Evolutionary conservation across 2,888 invertebrate species (phyloP), one percentile per base, ranked within the genome.

Genomic region (Ochlodes sylvanus): DNA sequence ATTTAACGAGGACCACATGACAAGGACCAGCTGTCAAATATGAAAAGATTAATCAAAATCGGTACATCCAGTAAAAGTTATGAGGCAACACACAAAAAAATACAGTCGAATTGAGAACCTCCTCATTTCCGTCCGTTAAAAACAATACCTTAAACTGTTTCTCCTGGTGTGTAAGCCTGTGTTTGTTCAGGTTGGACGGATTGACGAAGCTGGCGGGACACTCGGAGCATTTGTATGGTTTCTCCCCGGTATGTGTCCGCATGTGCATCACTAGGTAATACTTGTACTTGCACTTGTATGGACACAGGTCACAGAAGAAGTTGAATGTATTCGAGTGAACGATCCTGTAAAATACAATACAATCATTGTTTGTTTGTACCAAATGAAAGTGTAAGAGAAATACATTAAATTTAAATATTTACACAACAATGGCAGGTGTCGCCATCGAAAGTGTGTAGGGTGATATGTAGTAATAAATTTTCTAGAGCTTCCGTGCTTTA

Each of bases 111-210:
- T n/a, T n/a, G n/a, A n/a, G n/a, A n/a, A n/a, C n/a, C n/a, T n/a
- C n/a, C n/a, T n/a, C n/a, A n/a, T n/a, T 27, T 27, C 27, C 2
- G 27, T 27, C 5, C 2, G 27, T 38, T 38, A 70, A 41, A 17
- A 41, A 14, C 54, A 68, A 70, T 70, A 72, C 92, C 87, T 91
- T 92, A 62, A 89, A 92, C 75, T 90, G 92, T 72, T 93, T 93
- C 73, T 88, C 92, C 76, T 90, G 90, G 50, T 96, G 95, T 0
- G 94, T 94, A 0, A 94, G 88, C 72, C 94, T 90, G 77, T 96
- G 96, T 79, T 95, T 95, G 77, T 95, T 95, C 68, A 95, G 87
- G 80, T 95, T 95, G 15, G 95, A 95, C 4, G 94, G 94, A 77
- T 95, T 95, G 73, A 94, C 95, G 78, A 95, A 96, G 19, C 94